Conservation (phyloP, 2,888 invertebrate species). For the Troides helena region DNA sequence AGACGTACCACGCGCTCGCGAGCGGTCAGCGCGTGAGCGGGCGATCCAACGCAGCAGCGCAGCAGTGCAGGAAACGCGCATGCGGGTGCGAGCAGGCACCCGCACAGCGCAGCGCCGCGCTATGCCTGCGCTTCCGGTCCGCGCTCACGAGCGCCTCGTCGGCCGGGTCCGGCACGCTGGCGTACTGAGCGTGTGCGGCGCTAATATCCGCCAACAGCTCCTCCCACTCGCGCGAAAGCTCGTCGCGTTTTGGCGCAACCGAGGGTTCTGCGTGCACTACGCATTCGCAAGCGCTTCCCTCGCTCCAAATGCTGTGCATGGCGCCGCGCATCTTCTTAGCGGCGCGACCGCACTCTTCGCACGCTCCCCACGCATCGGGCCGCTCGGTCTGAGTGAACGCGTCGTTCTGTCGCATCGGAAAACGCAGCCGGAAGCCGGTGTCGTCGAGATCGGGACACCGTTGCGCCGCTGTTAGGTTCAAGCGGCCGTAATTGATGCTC, state of each 20-base stretch:
- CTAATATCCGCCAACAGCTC: slow-evolving; percentile 81
- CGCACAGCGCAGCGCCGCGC: slow-evolving; percentile 61
- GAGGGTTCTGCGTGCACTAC: slow-evolving; percentile 33
- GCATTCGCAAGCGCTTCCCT: slow-evolving; percentile 53
- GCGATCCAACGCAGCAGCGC: slow-evolving; percentile 59
- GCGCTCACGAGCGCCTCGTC: slow-evolving; percentile 43
- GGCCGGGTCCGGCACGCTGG: slow-evolving; percentile 47
- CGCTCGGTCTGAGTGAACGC: slow-evolving; percentile 60
- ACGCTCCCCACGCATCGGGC: slow-evolving; percentile 44
- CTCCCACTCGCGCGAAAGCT: slow-evolving; percentile 81
- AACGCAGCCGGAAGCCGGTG: slow-evolving; percentile 83
- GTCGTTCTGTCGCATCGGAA: slow-evolving; percentile 75
- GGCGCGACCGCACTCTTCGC: slow-evolving; percentile 62
- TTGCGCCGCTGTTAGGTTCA: slow-evolving; percentile 60
- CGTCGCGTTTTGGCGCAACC: slow-evolving; percentile 53
- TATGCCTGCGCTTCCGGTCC: slow-evolving; percentile 82
- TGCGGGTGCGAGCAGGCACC: slow-evolving; percentile 58
- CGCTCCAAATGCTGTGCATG: slow-evolving; percentile 52
- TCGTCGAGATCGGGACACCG: slow-evolving; percentile 61
- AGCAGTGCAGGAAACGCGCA: slow-evolving; percentile 77
- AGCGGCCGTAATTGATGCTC: slow-evolving; percentile 65
- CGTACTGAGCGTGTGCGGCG: slow-evolving; percentile 76
- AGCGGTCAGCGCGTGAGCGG: slow-evolving; percentile 70
- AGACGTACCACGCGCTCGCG: slow-evolving; percentile 5
- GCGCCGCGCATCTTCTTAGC: slow-evolving; percentile 68